Conservation (phyloP, 2,888 invertebrate species). For the Tanytarsus gracilentus region DNA sequence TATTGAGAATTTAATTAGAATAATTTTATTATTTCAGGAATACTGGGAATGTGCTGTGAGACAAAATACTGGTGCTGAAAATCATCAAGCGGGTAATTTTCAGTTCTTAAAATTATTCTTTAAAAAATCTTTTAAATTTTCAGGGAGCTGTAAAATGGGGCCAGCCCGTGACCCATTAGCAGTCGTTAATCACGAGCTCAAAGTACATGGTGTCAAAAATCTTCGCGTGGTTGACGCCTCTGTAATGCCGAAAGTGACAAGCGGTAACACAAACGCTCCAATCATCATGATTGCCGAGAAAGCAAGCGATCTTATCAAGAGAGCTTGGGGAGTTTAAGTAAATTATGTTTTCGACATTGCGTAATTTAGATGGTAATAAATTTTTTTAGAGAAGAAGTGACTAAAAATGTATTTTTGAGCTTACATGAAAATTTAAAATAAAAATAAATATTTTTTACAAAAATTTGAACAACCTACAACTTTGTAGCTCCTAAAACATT, state of each 20-base stretch:
- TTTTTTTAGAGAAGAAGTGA: too few species aligned
- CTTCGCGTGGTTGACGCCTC: slow-evolving; percentile 70
- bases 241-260: slow-evolving; percentile 67
- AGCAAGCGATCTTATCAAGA: slow-evolving; percentile 40
- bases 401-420: too few species aligned
- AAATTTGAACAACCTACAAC: too few species aligned
- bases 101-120: too few species aligned
- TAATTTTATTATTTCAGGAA: slow-evolving; percentile 44
- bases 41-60: slow-evolving; percentile 67
- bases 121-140: background rate
- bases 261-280: slow-evolving; percentile 70
- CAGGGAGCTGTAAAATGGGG: slow-evolving; percentile 62
- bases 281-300: slow-evolving; percentile 76
- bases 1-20: slow-evolving; percentile 51
- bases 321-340: slow-evolving; percentile 40
- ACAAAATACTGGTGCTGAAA: slow-evolving; percentile 66
- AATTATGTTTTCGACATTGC: too few species aligned
- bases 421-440: too few species aligned
- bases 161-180: slow-evolving; percentile 58
- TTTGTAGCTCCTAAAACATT: too few species aligned
- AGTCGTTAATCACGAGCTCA: slow-evolving; percentile 59
- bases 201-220: slow-evolving; percentile 56
- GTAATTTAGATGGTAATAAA: too few species aligned
- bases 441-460: too few species aligned
- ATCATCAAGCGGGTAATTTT: slow-evolving; percentile 76